phyloP scores from a whole-genome alignment of 1,140 invertebrate genomes.

The Parasteatoda tepidariorum region DNA sequence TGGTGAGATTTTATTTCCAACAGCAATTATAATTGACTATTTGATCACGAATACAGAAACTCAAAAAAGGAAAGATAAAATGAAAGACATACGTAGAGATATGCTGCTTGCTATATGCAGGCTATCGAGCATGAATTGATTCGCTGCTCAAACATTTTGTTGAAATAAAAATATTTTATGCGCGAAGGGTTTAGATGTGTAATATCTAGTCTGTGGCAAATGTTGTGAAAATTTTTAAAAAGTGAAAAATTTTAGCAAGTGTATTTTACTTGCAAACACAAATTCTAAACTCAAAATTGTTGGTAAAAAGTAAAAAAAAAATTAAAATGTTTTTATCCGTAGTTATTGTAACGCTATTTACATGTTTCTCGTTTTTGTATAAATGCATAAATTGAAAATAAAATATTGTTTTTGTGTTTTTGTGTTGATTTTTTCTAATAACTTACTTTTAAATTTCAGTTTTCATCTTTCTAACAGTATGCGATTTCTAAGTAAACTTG shows the following conservation, averaged over 20 bases:
- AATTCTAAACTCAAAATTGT: no score
- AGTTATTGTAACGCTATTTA: conserved; percentile 37
- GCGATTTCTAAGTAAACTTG: not conserved
- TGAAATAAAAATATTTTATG: no score
- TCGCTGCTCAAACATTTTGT: no score
- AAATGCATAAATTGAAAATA: conserved; percentile 53
- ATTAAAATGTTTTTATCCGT: conserved; percentile 20
- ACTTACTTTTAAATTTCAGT: no score
- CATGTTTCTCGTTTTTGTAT: conserved; percentile 43
- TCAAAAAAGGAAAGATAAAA: not conserved
- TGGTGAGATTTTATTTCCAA: no score
- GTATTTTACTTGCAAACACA: not conserved
- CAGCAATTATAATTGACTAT: no score
- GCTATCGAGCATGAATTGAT: no score
- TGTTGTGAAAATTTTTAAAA: not conserved
- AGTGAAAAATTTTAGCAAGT: not conserved
- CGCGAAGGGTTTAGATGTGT: no score
- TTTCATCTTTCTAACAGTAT: not conserved
- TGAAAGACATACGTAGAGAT: no score
- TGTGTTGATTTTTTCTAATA: not conserved
- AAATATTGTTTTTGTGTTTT: conserved; percentile 33
- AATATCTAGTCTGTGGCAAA: not conserved
- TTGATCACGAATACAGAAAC: not conserved
- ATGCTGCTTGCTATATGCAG: no score
- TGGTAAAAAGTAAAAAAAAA: no score